A percentile compares a stretch with the other conserved stretches of the same genome.
Evolutionary conservation across 2,888 invertebrate species (phyloP).

Genomic region (Ophonus ardosiacus): DNA sequence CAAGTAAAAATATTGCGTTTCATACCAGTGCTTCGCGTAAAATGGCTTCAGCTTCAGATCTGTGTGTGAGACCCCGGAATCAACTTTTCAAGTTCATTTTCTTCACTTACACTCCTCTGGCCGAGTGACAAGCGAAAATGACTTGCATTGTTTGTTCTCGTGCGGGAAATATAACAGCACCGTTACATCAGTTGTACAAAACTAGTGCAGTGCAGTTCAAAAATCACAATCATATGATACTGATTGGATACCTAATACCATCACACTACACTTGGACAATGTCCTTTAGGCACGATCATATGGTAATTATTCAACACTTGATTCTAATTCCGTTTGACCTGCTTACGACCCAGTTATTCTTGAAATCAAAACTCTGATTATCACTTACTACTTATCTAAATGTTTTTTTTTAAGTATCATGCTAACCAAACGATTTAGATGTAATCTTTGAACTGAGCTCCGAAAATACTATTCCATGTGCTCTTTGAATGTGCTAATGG

Average conservation of each 20-base stretch:
- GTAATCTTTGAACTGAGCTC: constrained; percentile 22
- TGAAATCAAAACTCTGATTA: constrained; percentile 27
- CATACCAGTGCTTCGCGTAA: constrained; percentile 58
- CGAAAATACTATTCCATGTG: constrained; percentile 9
- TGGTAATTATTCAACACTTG: constrained; percentile 51
- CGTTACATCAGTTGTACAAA: constrained; percentile 24
- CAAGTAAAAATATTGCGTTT: constrained; percentile 64
- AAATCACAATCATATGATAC: constrained; percentile 13
- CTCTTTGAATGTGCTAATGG: background rate
- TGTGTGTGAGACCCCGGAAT: background rate
- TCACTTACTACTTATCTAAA: constrained; percentile 8
- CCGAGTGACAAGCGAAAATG: constrained; percentile 48
- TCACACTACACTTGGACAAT: constrained; percentile 32
- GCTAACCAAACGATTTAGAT: constrained; percentile 4
- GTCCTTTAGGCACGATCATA: constrained; percentile 31
- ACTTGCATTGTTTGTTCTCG: constrained; percentile 43
- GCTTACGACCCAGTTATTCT: constrained; percentile 47
- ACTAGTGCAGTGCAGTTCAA: constrained; percentile 28
- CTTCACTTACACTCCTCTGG: background rate
- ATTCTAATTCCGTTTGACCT: constrained; percentile 27
- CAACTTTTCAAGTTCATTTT: background rate
- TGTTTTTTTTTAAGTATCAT: background rate
- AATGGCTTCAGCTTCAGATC: constrained; percentile 62
- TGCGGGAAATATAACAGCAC: background rate
- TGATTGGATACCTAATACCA: background rate